Evolutionary conservation across 2,113 vertebrate genomes (phyloP).

Genomic region (Mesembrinibis cayennensis): DNA sequence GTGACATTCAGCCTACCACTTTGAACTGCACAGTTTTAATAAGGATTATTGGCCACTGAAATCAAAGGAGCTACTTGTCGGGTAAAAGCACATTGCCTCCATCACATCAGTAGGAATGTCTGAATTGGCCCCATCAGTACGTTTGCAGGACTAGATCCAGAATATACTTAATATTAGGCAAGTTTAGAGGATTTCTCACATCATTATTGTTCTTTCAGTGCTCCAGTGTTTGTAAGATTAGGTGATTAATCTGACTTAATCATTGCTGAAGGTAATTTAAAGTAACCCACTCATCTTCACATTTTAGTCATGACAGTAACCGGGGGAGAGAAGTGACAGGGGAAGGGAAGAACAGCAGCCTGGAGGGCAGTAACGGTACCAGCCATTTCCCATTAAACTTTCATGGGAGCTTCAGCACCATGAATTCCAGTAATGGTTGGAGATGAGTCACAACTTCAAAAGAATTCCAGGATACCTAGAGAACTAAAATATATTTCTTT

Average conservation of each 20-base stretch:
- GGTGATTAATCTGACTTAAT: background rate
- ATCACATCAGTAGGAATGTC: background rate
- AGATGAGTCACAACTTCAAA: background rate
- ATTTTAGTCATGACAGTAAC: background rate
- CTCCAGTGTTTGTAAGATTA: background rate
- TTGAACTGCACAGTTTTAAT: background rate
- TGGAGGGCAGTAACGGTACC: background rate
- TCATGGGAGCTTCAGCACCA: background rate
- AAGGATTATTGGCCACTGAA: background rate
- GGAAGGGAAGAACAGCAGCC: background rate
- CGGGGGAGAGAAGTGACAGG: background rate
- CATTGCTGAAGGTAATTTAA: background rate
- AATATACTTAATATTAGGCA: background rate
- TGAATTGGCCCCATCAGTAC: background rate
- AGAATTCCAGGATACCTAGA: background rate
- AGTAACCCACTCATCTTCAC: background rate
- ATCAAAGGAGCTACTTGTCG: background rate
- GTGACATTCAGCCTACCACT: background rate
- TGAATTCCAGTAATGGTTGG: background rate
- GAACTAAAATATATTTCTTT: background rate
- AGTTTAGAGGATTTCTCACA: background rate
- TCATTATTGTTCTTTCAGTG: background rate
- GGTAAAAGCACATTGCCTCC: background rate
- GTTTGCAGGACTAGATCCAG: background rate
- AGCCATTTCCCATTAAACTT: background rate